Conservation (phyloP, 2,797 vertebrate species). For the Pseudotriccus pelzelni region DNA sequence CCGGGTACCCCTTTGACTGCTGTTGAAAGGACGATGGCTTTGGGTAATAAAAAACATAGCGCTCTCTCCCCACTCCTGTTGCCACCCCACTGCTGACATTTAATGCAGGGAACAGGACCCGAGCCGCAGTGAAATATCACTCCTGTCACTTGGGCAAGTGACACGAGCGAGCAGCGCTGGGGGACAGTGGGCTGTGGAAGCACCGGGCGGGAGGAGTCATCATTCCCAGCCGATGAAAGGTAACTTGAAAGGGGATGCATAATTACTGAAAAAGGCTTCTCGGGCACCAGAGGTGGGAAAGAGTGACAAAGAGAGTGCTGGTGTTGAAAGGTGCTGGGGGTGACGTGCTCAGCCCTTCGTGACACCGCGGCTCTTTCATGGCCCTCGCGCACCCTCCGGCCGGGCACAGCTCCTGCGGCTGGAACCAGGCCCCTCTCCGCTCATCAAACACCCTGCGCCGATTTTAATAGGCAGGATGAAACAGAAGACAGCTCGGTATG, state of each 20-base stretch:
- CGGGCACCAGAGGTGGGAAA: neutral
- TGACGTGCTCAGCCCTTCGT: fast-evolving
- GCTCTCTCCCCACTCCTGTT: neutral
- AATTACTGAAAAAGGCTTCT: neutral
- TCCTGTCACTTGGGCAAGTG: neutral
- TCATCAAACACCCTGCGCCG: neutral
- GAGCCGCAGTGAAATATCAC: neutral
- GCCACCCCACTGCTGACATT: neutral
- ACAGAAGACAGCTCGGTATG: neutral
- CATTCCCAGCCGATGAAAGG: neutral
- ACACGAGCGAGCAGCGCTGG: fast-evolving
- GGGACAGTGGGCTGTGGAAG: neutral
- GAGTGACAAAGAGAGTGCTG: neutral
- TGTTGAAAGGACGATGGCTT: conserved; percentile 3
- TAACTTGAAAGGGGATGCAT: neutral
- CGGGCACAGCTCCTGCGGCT: neutral
- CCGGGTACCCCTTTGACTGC: neutral
- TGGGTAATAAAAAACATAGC: neutral
- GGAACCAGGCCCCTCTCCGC: neutral
- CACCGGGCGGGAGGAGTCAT: neutral
- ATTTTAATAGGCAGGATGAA: conserved; percentile 27
- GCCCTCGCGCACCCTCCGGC: fast-evolving
- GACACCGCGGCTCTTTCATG: neutral
- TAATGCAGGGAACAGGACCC: neutral
- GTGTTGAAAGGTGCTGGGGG: neutral